Evolutionary conservation across 23 tunicate genomes (phyloP).

Genomic region (Halocynthia roretzi): DNA sequence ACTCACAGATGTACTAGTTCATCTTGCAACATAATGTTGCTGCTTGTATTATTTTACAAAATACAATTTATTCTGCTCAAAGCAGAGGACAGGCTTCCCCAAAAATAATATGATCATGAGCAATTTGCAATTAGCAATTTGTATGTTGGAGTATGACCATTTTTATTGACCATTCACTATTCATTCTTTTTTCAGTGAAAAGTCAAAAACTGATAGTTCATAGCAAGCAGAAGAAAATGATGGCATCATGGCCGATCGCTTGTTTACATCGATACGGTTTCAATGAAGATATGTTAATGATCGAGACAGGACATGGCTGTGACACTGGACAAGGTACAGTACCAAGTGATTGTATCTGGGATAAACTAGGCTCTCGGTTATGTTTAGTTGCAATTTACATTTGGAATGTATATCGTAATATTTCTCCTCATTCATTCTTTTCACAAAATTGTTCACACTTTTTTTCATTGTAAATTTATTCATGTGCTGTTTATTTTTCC

Average conservation of each 20-base stretch:
- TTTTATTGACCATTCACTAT: background rate
- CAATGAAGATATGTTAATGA: slow-evolving; percentile 40
- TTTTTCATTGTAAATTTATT: too few species aligned
- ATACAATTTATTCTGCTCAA: too few species aligned
- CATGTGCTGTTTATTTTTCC: background rate
- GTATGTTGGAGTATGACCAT: background rate
- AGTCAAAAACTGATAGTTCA: slow-evolving; percentile 40
- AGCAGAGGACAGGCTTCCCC: too few species aligned
- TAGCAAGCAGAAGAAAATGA: slow-evolving; percentile 50
- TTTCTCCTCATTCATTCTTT: too few species aligned
- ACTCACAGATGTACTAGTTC: too few species aligned
- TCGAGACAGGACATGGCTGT: slow-evolving; percentile 87
- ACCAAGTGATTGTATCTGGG: too few species aligned
- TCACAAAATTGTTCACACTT: too few species aligned
- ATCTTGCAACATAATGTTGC: too few species aligned
- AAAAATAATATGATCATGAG: background rate
- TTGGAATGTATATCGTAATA: too few species aligned
- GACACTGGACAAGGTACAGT: slow-evolving; percentile 81
- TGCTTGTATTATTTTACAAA: too few species aligned
- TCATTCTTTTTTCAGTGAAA: slow-evolving; percentile 52
- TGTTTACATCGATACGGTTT: slow-evolving; percentile 78
- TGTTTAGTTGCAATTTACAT: too few species aligned
- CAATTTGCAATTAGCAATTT: background rate
- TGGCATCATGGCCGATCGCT: slow-evolving; percentile 89
- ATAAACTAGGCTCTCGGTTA: too few species aligned